Conservation (phyloP, 2,888 invertebrate species). For the Baccha elongata region DNA sequence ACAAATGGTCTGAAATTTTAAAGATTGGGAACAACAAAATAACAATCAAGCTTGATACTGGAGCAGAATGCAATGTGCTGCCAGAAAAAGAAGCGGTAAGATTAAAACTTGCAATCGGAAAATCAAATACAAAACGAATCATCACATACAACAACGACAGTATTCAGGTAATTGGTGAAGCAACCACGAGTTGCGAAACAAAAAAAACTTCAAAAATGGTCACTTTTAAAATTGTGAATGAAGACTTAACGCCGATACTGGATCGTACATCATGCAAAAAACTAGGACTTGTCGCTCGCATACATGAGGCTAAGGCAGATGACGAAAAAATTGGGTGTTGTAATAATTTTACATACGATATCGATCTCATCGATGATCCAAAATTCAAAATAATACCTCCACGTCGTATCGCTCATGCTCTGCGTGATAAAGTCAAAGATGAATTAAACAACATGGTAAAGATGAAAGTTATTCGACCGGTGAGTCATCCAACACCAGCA, state of each 20-base stretch:
- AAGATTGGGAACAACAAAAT: constrained; percentile 7
- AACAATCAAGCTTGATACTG: constrained; percentile 31
- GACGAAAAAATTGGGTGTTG: no score
- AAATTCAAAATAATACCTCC: no score
- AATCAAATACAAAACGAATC: constrained; percentile 26
- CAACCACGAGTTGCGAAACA: background rate
- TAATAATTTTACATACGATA: no score
- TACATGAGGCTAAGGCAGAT: constrained; percentile 20
- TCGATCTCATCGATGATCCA: no score
- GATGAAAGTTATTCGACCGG: constrained; percentile 38
- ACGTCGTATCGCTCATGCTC: background rate
- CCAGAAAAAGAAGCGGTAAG: constrained; percentile 2
- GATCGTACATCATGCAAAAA: constrained; percentile 4
- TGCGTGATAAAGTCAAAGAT: background rate
- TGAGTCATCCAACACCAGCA: no score
- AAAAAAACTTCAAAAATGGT: constrained; percentile 1
- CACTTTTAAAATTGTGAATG: no score
- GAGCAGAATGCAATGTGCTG: constrained; percentile 39
- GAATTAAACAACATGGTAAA: constrained; percentile 41
- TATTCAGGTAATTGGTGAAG: constrained; percentile 23
- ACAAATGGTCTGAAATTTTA: constrained; percentile 27
- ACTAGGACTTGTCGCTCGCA: background rate
- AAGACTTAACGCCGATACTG: constrained; percentile 3
- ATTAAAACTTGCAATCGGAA: constrained; percentile 1
- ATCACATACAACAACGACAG: constrained; percentile 24